These are phyloP conservation scores for Neoaliturus tenellus DNA, from an alignment of 2,888 invertebrate species.

Conservation along the genomic window DNA sequence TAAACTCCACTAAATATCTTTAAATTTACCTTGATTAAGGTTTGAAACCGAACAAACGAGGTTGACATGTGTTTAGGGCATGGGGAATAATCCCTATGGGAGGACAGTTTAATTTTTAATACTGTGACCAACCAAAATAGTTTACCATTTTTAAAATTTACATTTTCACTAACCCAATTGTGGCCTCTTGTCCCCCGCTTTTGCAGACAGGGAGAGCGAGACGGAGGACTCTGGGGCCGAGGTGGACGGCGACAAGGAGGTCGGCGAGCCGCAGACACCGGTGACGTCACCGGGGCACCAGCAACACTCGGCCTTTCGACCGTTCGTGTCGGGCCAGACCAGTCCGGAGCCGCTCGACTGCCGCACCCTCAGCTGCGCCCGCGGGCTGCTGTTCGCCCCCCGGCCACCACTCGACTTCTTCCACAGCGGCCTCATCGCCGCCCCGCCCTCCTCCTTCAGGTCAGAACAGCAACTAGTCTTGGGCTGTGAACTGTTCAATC, in stretches of 20 bases:
- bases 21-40: too few species aligned
- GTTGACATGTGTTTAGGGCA: too few species aligned
- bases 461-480: too few species aligned
- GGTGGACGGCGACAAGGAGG: constrained; percentile 17
- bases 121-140: too few species aligned
- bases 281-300: background rate
- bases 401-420: constrained; percentile 61
- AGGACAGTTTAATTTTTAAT: too few species aligned
- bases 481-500: too few species aligned
- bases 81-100: too few species aligned
- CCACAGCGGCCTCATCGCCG: constrained; percentile 48
- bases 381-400: constrained; percentile 60
- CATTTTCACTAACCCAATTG: too few species aligned
- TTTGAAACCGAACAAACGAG: too few species aligned
- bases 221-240: background rate
- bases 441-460: constrained; percentile 57
- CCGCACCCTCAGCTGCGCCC: constrained; percentile 38
- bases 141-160: too few species aligned
- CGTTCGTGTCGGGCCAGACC: constrained; percentile 41
- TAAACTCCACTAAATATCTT: too few species aligned
- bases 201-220: constrained; percentile 8
- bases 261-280: background rate
- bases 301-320: constrained; percentile 62
- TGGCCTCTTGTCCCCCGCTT: too few species aligned
- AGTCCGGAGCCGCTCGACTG: constrained; percentile 37